These are phyloP conservation scores for Numida meleagris DNA, from an alignment of 2,113 vertebrate genomes.

Conservation along the genomic window DNA sequence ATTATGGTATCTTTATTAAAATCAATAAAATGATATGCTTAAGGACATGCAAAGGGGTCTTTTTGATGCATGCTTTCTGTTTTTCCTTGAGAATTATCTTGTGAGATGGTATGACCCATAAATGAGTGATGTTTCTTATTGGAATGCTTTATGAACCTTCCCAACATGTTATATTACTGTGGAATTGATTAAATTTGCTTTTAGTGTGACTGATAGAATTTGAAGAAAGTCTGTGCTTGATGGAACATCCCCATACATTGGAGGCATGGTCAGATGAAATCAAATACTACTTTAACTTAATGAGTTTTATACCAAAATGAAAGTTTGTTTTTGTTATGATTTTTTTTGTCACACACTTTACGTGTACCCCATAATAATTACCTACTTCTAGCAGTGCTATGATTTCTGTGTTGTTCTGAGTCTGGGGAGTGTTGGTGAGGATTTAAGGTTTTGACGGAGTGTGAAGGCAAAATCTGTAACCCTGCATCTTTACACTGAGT, in stretches of 20 bases:
- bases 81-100: background rate
- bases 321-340: background rate
- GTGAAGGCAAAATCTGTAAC: background rate
- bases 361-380: background rate
- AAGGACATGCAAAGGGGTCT: background rate
- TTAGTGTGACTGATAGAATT: background rate
- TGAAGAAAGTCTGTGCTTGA: background rate
- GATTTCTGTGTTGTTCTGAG: background rate
- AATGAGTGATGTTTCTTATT: background rate
- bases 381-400: background rate
- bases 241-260: background rate
- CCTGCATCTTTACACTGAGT: background rate
- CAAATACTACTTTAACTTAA: background rate
- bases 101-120: background rate
- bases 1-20: slow-evolving; percentile 1
- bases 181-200: background rate
- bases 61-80: background rate
- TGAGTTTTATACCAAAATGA: background rate
- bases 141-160: background rate
- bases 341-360: background rate
- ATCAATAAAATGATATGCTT: background rate
- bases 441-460: background rate
- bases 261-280: background rate
- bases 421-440: background rate
- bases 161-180: background rate